Base-by-base conservation (phyloP, 30 jellyfish, hydroid and myxozoan species). In the Aurelia sp. region DNA sequence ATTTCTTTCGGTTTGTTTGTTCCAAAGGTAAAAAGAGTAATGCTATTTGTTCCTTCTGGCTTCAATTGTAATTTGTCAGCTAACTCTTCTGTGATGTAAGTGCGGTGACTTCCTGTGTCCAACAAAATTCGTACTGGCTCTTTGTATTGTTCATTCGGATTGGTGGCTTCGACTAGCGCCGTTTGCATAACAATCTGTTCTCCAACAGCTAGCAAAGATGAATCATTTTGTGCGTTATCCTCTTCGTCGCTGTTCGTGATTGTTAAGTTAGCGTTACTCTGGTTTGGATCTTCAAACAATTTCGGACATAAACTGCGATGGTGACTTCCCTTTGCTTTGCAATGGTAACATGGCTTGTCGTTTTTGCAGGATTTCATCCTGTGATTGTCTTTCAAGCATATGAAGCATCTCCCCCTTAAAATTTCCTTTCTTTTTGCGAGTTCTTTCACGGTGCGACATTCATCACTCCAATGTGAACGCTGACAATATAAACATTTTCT, bases 91-190 rank as follows among this genome's bases (percentile, higher is more conserved):
- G 86, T 77, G 83, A 79, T 62, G 75, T 79, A 79, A 18, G 87
- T 79, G 30, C 90, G n/a, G 12, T 31, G 59, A 50, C 87, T 79
- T 30, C 87, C 90, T 13, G 71, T 44, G 90, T 79, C 90, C 52
- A 69, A 1, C 50, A 48, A 17, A 13, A 82, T 67, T 22, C 61
- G 81, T 6, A 40, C 33, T 6, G 53, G 22, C 20, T 23, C 73
- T 8, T 27, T 27, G 71, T 40, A 17, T 62, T 11, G 13, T 62
- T 62, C 41, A 40, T 73, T 55, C 50, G 41, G 20, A 51, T 66
- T 44, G 18, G 40, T 19, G 19, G 76, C 76, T 17, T 77, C 62
- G 44, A 66, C 71, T 30, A 35, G 31, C 23, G 90, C 89, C 33
- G 87, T 79, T 63, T 79, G 90, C 90, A 79, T 63, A 27, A 62